Evolutionary conservation across 2,888 invertebrate species (phyloP), one percentile per base, ranked within the genome.

Genomic region (Syrista parreyssii): DNA sequence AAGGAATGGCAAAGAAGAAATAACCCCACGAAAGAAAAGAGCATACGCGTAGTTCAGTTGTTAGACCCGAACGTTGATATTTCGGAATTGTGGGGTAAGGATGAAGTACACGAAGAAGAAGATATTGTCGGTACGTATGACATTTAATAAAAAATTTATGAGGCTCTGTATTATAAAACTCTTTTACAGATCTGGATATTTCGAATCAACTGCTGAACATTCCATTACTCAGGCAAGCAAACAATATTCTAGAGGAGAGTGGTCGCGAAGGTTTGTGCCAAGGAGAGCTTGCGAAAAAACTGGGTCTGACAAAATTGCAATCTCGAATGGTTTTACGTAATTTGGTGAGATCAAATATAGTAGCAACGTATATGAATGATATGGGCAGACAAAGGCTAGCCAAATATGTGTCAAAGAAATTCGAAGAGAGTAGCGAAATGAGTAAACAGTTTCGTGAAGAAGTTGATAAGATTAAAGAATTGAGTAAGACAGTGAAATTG

Each of bases 61-160:
- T 89, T 93, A n/a, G 92, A 94, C 89, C 93, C 94, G 0, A 91
- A 93, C 80, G 85, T 93, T 23, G 92, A 93, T 79, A 88, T 94
- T 11, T 87, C 91, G 68, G 93, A 94, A 78, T 84, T 93, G 74
- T 92, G 92, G 91, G 91, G 90, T 68, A 92, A 91, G 74, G 91
- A 92, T 40, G 92, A 93, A 4, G 92, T 92, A 12, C 90, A 92
- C 3, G 92, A 92, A 4, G 91, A 91, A n/a, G 92, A 92, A 35
- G 92, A 89, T 55, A 78, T 81, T 11, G 86, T 86, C 78, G 89
- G 88, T 88, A 83, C 76, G 11, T 68, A 34, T 11, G 30, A 31
- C 68, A 31, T 32, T 72, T 34, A 33, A 9, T 75, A 40, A 31
- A 55, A 75, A 9, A 75, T 12, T 35, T n/a, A 12, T 30, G 11